Base-by-base conservation (phyloP, 2,888 invertebrate genomes). In the Stenodema calcarata region DNA sequence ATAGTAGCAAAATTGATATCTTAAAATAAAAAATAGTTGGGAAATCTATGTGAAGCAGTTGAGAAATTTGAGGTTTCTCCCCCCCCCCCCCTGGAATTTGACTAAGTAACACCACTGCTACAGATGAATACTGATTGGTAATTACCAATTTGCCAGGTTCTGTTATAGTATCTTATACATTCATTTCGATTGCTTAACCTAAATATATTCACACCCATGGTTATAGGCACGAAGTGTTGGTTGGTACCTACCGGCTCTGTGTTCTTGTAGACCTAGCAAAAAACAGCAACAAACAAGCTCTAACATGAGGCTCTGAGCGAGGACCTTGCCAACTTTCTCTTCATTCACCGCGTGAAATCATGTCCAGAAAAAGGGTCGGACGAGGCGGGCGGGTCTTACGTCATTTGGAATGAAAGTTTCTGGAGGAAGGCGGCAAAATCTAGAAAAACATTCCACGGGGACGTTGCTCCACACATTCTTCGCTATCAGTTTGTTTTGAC, bases 391-490 rank as follows among this genome's bases (percentile, higher is more conserved):
- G n/a, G 73, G 30, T 7, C 4, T 78, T 78, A 44, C 78, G 78
- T 78, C 78, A 78, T 44, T 78, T 78, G 78, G 78, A 78, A 78
- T 62, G 78, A 78, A 78, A 78, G 78, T 78, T 75, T 28, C 78
- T 27, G 3, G 14, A 78, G 78, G 78, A 62, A 62, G 62, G 62
- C 62, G 23, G 18, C 23, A 23, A 18, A 62, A 62, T 62, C 62
- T 62, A 62, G 62, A 62, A 62, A 62, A 62, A 62, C 23, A 54
- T 54, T 54, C 62, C 62, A 23, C 7, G 3, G 62, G 62, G 2
- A 62, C 62, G 23, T 23, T 62, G 23, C 62, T 62, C 23, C 62
- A 3, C 27, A 23, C 23, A 62, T 62, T 62, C 27, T 11, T 50
- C 50, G 50, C 50, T 23, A 9, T 62, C 23, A 27, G 18, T 62